A percentile compares a stretch with the other conserved stretches of the same genome.
Conservation (phyloP, 2,113 vertebrate species). For the Tachycineta bicolor region DNA sequence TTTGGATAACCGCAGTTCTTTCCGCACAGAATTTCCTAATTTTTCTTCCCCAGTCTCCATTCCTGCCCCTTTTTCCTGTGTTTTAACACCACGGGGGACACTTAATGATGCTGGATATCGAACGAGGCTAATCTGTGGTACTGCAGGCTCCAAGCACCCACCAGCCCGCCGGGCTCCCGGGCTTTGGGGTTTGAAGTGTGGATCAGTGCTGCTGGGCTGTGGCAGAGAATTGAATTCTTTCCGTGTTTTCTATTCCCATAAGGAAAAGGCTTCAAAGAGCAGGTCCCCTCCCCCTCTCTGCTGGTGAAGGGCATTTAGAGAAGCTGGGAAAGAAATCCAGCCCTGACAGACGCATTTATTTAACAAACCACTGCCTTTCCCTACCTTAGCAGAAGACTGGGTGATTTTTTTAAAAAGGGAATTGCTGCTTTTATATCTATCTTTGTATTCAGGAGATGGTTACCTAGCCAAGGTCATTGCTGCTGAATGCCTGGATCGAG, state of each 20-base stretch:
- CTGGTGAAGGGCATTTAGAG: conserved; percentile 48
- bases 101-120: not conserved
- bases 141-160: not conserved
- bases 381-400: conserved; percentile 1
- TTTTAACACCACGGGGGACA: not conserved
- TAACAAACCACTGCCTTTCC: conserved; percentile 31
- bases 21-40: not conserved
- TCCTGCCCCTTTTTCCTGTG: not conserved
- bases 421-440: conserved; percentile 3
- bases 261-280: conserved; percentile 56
- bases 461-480: conserved; percentile 57
- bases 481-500: not conserved
- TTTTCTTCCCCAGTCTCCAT: conserved; percentile 22
- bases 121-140: not conserved
- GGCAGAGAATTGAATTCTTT: conserved; percentile 53
- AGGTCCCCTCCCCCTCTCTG: conserved; percentile 35
- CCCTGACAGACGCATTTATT: not conserved
- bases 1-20: not conserved
- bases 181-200: not conserved
- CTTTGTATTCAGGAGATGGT: conserved; percentile 26
- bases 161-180: not conserved
- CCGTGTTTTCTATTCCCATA: conserved; percentile 61
- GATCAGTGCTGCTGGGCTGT: conserved; percentile 19
- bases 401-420: not conserved
- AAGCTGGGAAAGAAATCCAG: conserved; percentile 25